phyloP scores from a whole-genome alignment of 2,888 invertebrate genomes.

The Drosophila vallismaia region DNA sequence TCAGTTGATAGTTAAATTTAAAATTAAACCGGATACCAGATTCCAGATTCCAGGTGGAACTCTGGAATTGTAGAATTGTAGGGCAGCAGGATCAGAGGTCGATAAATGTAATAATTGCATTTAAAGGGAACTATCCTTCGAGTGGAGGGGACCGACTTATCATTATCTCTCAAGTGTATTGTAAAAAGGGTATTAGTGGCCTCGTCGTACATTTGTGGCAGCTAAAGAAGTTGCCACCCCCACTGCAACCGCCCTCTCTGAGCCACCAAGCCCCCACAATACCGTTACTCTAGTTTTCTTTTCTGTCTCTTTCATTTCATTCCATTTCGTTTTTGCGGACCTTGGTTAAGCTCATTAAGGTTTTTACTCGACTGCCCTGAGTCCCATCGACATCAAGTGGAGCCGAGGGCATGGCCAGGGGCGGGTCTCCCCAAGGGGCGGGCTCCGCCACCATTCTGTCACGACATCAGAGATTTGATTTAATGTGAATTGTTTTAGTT shows the following conservation, averaged over 20 bases:
- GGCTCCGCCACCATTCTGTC: neutral
- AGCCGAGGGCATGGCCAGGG: conserved; percentile 1
- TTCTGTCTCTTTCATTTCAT: neutral
- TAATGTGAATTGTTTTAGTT: neutral
- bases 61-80: too few relatives aligned
- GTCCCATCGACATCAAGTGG: neutral
- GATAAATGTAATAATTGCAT: neutral
- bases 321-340: conserved; percentile 1
- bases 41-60: neutral
- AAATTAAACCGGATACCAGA: neutral
- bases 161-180: conserved; percentile 1
- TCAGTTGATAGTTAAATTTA: neutral
- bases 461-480: neutral
- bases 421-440: neutral
- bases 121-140: neutral
- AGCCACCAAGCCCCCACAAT: neutral
- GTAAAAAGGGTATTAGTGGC: neutral
- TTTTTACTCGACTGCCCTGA: conserved; percentile 2
- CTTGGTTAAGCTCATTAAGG: conserved; percentile 23
- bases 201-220: neutral
- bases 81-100: neutral
- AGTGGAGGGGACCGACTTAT: neutral
- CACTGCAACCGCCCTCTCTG: neutral
- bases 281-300: neutral
- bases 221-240: neutral